Percentiles rank a stretch among this genome's conserved stretches.
Evolutionary conservation across 2,888 invertebrate genomes (phyloP).

Genomic region (Sarcophaga rosellei): DNA sequence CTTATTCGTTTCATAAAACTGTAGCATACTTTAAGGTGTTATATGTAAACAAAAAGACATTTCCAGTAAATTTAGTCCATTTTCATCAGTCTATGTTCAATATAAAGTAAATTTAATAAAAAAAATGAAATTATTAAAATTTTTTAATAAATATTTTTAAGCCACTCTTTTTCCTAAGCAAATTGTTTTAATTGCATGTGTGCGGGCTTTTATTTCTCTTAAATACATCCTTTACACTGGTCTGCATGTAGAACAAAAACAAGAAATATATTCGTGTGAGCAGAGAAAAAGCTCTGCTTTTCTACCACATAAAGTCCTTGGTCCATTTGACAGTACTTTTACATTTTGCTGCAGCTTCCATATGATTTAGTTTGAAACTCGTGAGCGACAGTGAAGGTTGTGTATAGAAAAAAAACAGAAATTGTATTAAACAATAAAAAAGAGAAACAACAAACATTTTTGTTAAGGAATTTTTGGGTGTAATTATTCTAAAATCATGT

Average conservation of each 20-base stretch:
- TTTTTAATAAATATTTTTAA: background rate
- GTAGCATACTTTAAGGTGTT: constrained; percentile 27
- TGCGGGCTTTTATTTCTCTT: constrained; percentile 42
- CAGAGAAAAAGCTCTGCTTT: constrained; percentile 57
- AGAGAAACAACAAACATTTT: constrained; percentile 26
- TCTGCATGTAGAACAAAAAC: constrained; percentile 1
- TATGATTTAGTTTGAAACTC: constrained; percentile 66
- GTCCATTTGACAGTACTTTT: constrained; percentile 61
- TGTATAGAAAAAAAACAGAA: constrained; percentile 38
- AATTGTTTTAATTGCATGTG: too few relatives aligned
- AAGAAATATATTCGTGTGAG: background rate
- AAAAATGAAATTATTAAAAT: background rate
- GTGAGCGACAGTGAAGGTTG: constrained; percentile 67
- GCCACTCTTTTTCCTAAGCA: too few relatives aligned
- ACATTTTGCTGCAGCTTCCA: constrained; percentile 66
- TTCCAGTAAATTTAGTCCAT: background rate
- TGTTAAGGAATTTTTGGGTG: constrained; percentile 50
- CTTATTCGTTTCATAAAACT: background rate
- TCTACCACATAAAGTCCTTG: constrained; percentile 68
- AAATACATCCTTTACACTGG: constrained; percentile 32
- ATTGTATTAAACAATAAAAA: constrained; percentile 14
- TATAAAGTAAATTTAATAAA: background rate
- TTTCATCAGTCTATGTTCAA: background rate
- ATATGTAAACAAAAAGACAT: background rate
- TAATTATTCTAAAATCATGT: constrained; percentile 29